Conservation (phyloP, 2,888 invertebrate species). For the Tetramorium bicarinatum region DNA sequence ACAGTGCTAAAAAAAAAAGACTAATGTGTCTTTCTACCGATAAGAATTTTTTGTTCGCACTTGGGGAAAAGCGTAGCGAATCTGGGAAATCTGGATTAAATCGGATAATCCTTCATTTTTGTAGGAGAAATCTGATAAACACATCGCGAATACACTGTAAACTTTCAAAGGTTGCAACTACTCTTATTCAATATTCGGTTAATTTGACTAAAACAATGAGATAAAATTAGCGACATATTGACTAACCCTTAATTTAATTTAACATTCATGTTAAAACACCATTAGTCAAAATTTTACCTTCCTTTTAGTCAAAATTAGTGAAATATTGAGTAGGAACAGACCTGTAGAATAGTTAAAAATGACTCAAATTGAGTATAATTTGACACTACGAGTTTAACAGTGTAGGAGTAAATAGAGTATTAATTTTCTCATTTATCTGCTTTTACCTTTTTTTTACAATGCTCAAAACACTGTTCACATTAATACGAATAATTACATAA, state of each 20-base stretch:
- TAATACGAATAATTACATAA: not conserved
- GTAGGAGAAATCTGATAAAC: not conserved
- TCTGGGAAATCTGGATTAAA: not conserved
- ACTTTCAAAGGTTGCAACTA: too few species aligned
- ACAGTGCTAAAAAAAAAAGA: not conserved
- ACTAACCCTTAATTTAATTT: too few species aligned
- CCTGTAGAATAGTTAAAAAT: too few species aligned
- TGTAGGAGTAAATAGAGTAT: not conserved
- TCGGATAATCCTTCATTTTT: not conserved
- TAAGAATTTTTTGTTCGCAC: conserved; percentile 26
- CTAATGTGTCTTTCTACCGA: not conserved
- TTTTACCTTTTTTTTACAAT: not conserved
- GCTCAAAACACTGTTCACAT: not conserved
- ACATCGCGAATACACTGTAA: not conserved
- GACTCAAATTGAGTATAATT: too few species aligned
- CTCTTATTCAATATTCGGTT: too few species aligned
- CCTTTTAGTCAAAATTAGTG: too few species aligned
- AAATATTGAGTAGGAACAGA: too few species aligned
- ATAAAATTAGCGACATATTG: too few species aligned
- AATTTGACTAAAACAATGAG: too few species aligned
- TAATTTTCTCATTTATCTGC: not conserved
- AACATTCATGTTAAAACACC: too few species aligned
- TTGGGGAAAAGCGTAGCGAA: not conserved
- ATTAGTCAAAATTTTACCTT: too few species aligned
- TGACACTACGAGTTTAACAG: too few species aligned